Base-by-base conservation (phyloP, 2,797 vertebrate genomes). In the Alauda arvensis region DNA sequence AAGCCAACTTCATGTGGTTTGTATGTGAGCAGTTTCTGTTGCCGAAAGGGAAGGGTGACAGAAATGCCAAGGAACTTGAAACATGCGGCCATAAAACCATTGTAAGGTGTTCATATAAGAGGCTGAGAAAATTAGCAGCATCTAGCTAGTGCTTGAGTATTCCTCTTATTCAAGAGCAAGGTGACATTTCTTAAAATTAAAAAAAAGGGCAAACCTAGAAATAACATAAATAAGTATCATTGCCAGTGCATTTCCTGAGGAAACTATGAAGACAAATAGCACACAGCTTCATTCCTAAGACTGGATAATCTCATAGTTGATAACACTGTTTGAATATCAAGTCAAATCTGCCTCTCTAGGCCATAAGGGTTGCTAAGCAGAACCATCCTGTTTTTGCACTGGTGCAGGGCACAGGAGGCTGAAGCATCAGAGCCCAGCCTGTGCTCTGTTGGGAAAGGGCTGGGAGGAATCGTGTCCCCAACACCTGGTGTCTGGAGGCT, bases 401-500 rank as follows among this genome's bases (percentile, higher is more conserved):
- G 42, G 0, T 34, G 4, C 0, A 62, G 88, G 69, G 48, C 87
- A 66, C 2, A 0, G 69, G 66, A 85, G 79, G 85, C 84, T 68
- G 92, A 15, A 61, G 77, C 74, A 18, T 31, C 67, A 37, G 55
- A 70, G 49, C 62, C 52, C 23, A 37, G 31, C 43, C 71, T 72
- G 70, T 25, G 33, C 52, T 88, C 5, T 74, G 29, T 5, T 87
- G 31, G 56, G 62, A 34, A 80, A 13, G 89, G 66, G 17, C 82
- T 67, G 65, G 33, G 34, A 63, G 81, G 87, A 62, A 18, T 53
- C 14, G 0, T 62, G 42, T 48, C 48, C 76, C 89, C 72, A 67
- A 12, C 87, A 62, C 82, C 63, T 91, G 72, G 8, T 93, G 85
- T 94, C 86, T 88, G 80, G 63, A 84, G 89, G 74, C 83, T 84